Conservation (phyloP, 1,140 invertebrate species). For the Yoshiicerus persimilis region DNA sequence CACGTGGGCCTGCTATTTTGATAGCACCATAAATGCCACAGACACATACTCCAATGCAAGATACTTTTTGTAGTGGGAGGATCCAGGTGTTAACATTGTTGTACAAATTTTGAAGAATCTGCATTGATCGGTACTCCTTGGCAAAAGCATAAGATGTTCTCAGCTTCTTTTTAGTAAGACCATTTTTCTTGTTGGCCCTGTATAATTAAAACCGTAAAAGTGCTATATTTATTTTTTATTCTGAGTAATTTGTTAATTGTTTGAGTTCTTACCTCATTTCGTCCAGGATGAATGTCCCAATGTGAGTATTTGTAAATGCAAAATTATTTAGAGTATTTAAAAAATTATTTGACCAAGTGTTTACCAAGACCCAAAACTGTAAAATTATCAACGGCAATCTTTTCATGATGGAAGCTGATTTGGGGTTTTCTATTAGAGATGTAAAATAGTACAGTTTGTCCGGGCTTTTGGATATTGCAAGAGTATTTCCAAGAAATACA, state of each 20-base stretch:
- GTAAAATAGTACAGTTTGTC: neutral
- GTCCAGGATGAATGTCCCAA: neutral
- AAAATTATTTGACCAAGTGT: neutral
- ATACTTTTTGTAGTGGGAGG: neutral
- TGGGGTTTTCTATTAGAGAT: slow-evolving; percentile 9
- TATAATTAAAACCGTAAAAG: too few relatives aligned
- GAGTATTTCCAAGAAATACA: neutral
- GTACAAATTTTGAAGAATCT: neutral
- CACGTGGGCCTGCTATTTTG: neutral
- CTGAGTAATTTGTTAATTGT: too few relatives aligned
- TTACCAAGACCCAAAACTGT: neutral
- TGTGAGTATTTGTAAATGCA: neutral
- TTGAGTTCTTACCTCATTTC: neutral
- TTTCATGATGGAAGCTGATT: neutral
- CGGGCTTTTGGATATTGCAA: neutral
- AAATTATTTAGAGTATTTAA: neutral
- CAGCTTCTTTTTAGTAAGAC: neutral
- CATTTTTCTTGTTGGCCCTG: neutral
- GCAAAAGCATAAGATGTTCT: neutral
- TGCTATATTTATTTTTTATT: too few relatives aligned
- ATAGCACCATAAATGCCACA: neutral
- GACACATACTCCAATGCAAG: neutral
- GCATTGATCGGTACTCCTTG: neutral
- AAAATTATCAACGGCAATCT: neutral
- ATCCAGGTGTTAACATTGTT: neutral